These are phyloP conservation scores for Muntiacus reevesi DNA, from an alignment of 2,113 vertebrate species.

Conservation along the genomic window DNA sequence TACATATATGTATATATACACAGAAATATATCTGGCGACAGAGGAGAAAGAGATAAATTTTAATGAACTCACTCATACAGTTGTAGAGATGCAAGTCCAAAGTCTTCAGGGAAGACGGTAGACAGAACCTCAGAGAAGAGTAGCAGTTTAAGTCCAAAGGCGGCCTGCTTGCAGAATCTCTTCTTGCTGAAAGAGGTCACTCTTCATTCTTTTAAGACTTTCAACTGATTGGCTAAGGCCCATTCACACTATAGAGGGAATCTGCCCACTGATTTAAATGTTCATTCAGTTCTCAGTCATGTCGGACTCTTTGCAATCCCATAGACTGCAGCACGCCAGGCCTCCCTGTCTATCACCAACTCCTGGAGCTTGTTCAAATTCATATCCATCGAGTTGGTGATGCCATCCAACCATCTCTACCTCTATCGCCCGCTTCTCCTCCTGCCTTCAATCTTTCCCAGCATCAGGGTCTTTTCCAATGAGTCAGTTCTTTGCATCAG, in stretches of 20 bases:
- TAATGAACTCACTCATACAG: background rate
- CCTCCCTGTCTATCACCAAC: background rate
- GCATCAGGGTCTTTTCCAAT: background rate
- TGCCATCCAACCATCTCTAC: background rate
- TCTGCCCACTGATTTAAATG: background rate
- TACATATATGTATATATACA: too few species aligned
- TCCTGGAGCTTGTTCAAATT: background rate
- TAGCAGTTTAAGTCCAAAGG: background rate
- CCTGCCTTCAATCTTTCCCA: background rate
- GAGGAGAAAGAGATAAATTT: background rate
- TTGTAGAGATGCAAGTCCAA: background rate
- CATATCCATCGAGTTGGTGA: rapidly evolving
- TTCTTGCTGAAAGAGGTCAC: background rate
- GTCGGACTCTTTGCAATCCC: background rate
- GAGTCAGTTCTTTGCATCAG: background rate
- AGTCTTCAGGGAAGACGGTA: background rate
- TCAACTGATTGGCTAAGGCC: too few species aligned
- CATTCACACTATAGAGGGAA: background rate
- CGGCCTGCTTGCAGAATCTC: background rate
- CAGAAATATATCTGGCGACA: background rate
- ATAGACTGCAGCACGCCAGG: background rate
- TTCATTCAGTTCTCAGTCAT: background rate
- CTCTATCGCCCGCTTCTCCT: background rate
- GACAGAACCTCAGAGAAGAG: background rate
- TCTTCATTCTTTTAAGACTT: background rate